Base-by-base conservation (phyloP, 35 echinoderm and acorn worm genomes). In the Anneissia japonica region DNA sequence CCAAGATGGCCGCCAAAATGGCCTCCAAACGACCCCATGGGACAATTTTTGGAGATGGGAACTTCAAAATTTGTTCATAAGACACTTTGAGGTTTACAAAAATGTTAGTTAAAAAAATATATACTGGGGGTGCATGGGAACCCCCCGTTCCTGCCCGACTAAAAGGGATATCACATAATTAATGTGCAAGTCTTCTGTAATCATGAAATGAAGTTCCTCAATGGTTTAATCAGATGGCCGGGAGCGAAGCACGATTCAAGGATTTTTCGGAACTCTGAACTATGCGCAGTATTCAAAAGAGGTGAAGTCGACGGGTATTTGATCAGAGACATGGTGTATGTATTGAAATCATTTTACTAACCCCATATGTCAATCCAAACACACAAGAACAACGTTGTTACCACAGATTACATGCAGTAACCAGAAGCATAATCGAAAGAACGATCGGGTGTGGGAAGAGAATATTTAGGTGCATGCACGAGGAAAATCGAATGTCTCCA, bases 171-270 rank as follows among this genome's bases (percentile, higher is more conserved):
- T 12, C 80, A 82, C 40, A 3, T 17, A 28, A 82, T 82, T 12
- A 82, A 82, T 82, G 80, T 82, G 36, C 80, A 43, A 82, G 80
- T 82, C 26, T 30, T 82, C 1, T 40, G 80, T 82, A 41, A 40
- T 23, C 36, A 21, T 21, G 31, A 40, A n/a, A 82, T 23, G 37
- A 82, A 21, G 40, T 40, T 82, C 31, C 23, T 37, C 30, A 82
- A 82, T 39, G 30, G 30, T 40, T 34, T 41, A 11, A 37, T 32
- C 11, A 82, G 80, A 30, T 43, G 40, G 40, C 40, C 40, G 40
- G 40, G 40, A 43, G 40, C 40, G 14, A 41, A 34, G 0, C 80
- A 82, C 43, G 80, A 82, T 82, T 45, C 35, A 40, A 6, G 80
- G 30, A 82, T 45, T 40, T 40, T 82, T 82, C 36, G n/a, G n/a